These are phyloP conservation scores for Zosterops pallidus DNA, from an alignment of 2,113 vertebrate species.

Conservation along the genomic window DNA sequence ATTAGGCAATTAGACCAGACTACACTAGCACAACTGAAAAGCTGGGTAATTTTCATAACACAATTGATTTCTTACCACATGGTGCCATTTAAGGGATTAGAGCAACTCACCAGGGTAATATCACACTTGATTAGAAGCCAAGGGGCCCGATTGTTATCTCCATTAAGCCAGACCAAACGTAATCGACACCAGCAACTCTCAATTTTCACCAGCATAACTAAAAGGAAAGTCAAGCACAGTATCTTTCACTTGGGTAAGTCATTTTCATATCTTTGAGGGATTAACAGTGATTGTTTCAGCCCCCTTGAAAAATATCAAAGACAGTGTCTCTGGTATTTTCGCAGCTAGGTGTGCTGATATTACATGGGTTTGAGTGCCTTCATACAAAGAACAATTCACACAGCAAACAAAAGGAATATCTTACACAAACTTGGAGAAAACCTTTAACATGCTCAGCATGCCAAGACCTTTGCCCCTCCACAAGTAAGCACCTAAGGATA, in stretches of 20 bases:
- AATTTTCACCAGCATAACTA: slow-evolving; percentile 1
- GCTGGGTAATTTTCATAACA: slow-evolving; percentile 1
- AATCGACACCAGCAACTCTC: slow-evolving; percentile 23
- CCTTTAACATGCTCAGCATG: background rate
- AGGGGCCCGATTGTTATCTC: slow-evolving; percentile 27
- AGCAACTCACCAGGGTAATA: slow-evolving; percentile 46
- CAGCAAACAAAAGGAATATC: background rate
- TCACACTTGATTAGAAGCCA: slow-evolving; percentile 63
- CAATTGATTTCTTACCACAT: slow-evolving; percentile 39
- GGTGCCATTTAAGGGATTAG: slow-evolving; percentile 47
- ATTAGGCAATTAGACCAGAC: background rate
- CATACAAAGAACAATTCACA: background rate
- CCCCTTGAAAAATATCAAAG: background rate
- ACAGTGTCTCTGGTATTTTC: background rate
- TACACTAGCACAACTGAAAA: background rate
- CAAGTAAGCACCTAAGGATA: background rate
- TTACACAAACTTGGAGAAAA: background rate
- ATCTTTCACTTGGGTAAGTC: background rate
- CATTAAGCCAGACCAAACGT: slow-evolving; percentile 14
- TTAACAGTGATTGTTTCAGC: background rate
- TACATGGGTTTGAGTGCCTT: background rate
- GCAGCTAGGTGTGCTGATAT: background rate
- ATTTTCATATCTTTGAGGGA: background rate
- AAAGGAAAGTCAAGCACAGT: background rate
- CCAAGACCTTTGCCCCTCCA: background rate